These are phyloP conservation scores for Papilio protenor DNA, from an alignment of 2,888 invertebrate genomes.

Conservation along the genomic window DNA sequence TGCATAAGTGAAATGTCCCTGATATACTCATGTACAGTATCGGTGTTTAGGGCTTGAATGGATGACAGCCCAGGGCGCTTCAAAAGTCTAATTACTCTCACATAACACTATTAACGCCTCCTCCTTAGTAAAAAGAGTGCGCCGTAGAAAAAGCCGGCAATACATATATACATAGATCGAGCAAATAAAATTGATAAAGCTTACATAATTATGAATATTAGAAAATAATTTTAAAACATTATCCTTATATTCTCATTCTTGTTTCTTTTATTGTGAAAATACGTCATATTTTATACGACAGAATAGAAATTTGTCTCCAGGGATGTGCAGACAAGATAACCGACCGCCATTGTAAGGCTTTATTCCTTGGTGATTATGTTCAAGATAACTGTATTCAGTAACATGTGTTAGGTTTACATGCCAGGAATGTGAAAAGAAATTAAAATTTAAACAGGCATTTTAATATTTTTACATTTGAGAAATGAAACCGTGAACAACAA, in stretches of 20 bases:
- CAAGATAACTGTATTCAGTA: conserved; percentile 17
- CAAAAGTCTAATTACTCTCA: too few species aligned
- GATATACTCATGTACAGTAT: too few species aligned
- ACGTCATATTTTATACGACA: background rate
- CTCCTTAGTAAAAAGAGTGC: too few species aligned
- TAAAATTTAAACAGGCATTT: too few species aligned
- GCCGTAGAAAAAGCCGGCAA: too few species aligned
- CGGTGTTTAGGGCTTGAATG: too few species aligned
- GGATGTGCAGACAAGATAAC: conserved; percentile 15
- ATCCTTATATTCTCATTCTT: background rate
- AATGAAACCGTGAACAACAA: too few species aligned
- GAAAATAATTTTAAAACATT: background rate
- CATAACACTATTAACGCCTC: too few species aligned
- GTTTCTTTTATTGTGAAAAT: conserved; percentile 12
- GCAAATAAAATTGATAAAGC: background rate
- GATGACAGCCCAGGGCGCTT: too few species aligned
- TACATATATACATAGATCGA: too few species aligned
- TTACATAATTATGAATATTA: background rate
- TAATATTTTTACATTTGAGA: too few species aligned
- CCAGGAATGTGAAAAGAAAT: background rate
- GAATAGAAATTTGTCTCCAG: conserved; percentile 21
- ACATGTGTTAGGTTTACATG: background rate
- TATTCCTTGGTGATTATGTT: conserved; percentile 24
- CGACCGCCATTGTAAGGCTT: conserved; percentile 22
- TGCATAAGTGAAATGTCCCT: too few species aligned